A percentile compares a stretch with the other conserved stretches of the same genome.
Conservation (phyloP, 2,113 vertebrate species). For the Colius striatus region DNA sequence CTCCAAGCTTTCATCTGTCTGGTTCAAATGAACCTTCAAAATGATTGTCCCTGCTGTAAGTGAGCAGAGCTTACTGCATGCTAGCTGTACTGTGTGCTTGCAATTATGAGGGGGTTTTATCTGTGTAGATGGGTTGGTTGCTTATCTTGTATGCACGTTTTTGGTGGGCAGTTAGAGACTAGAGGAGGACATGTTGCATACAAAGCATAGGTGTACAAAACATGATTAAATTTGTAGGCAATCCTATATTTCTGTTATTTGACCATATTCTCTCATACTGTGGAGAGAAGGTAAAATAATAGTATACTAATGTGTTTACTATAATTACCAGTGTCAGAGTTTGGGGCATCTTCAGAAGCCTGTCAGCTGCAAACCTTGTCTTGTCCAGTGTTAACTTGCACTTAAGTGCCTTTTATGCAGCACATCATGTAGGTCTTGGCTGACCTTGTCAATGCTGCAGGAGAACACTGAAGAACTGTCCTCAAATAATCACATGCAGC, state of each 20-base stretch:
- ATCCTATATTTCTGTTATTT: not conserved
- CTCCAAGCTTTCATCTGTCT: not conserved
- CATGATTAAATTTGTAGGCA: not conserved
- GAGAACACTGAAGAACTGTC: not conserved
- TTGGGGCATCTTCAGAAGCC: not conserved
- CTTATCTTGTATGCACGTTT: not conserved
- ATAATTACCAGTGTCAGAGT: not conserved
- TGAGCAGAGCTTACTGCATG: not conserved
- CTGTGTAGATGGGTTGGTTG: not conserved
- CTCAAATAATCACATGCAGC: not conserved
- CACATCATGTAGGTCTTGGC: not conserved
- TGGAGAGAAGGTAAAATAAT: not conserved
- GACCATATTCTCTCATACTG: not conserved
- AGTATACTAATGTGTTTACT: not conserved
- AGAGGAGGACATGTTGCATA: not conserved
- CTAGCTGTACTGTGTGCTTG: not conserved
- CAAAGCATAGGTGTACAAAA: accelerated
- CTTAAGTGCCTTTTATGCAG: not conserved
- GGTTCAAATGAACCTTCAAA: not conserved
- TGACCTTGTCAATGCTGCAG: not conserved
- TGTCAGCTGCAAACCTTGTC: not conserved
- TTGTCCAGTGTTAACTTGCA: not conserved
- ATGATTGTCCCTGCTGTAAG: not conserved
- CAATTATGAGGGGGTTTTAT: not conserved
- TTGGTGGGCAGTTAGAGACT: not conserved